A percentile compares a stretch with the other conserved stretches of the same genome.
These are phyloP conservation scores for Apis mellifera DNA, from an alignment of 1,140 invertebrate species.

Conservation along the genomic window Amel_HAv3.1 CM009934.2:4506501-4507000, in stretches of 20 bases:
- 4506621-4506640: neutral
- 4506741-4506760: constrained; percentile 73
- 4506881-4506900: constrained; percentile 6
- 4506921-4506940: constrained; percentile 3
- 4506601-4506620: neutral
- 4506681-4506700: constrained; percentile 59
- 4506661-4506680: constrained; percentile 5
- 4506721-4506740: constrained; percentile 53
- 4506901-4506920: constrained; percentile 2
- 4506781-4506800: constrained; percentile 71
- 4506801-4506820: constrained; percentile 53
- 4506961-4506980: neutral
- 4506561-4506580: neutral
- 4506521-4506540: neutral
- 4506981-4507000: neutral
- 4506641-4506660: constrained; percentile 52
- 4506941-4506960: neutral
- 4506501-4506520: neutral
- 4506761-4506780: constrained; percentile 79
- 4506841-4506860: constrained; percentile 32
- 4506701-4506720: constrained; percentile 49
- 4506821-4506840: constrained; percentile 70
- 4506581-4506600: neutral
- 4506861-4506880: constrained; percentile 33
- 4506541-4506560: neutral